phyloP scores from a whole-genome alignment of 2,113 vertebrate genomes.

The Mus musculus region DNA sequence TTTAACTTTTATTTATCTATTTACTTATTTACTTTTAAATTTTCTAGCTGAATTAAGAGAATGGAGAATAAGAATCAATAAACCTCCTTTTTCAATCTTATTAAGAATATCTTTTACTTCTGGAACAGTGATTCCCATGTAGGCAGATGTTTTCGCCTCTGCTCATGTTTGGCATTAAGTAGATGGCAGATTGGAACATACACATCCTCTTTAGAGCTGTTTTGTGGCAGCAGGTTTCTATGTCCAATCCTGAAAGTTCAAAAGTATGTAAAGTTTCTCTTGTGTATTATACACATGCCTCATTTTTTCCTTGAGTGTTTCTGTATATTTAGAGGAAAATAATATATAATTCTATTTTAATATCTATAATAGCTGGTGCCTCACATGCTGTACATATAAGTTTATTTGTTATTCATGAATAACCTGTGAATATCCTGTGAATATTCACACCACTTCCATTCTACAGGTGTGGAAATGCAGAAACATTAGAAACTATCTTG shows the following conservation, averaged over 20 bases:
- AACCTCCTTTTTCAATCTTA: not conserved
- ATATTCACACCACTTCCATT: not conserved
- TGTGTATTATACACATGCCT: not conserved
- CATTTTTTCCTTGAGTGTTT: not conserved
- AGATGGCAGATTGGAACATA: not conserved
- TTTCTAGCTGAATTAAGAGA: not conserved
- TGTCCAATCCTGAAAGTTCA: not conserved
- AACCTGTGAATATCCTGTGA: not conserved
- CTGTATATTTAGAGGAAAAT: not conserved
- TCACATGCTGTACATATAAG: not conserved
- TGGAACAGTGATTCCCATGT: not conserved
- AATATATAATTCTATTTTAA: not conserved
- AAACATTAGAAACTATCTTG: not conserved
- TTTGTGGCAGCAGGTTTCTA: not conserved
- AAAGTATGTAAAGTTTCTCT: not conserved
- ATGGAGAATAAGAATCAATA: no score
- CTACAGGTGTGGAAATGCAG: not conserved
- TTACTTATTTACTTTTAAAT: not conserved
- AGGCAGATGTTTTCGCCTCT: not conserved
- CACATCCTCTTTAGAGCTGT: not conserved
- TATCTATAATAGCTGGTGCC: not conserved
- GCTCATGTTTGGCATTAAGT: not conserved
- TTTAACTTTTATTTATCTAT: not conserved
- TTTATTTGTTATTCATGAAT: not conserved
- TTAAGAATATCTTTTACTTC: not conserved